Percentiles rank a stretch among this genome's conserved stretches.
Evolutionary conservation across 2,113 vertebrate genomes (phyloP).

Genomic region (Lepus europaeus): DNA sequence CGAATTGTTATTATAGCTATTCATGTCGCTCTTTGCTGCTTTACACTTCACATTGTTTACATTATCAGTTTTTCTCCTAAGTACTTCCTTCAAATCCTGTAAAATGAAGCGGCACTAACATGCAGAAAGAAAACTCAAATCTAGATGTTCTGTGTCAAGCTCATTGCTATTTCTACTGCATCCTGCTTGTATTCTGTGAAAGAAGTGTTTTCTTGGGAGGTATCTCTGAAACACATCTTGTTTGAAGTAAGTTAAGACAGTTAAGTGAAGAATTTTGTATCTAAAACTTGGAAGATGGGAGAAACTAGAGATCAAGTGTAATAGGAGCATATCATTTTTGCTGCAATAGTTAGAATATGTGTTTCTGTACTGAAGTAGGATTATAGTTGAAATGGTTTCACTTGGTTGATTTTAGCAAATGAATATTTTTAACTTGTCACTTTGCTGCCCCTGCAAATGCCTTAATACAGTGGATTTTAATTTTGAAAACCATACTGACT

Average conservation of each 20-base stretch:
- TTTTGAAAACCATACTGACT: constrained; percentile 58
- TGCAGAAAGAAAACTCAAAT: background rate
- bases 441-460: background rate
- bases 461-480: background rate
- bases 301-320: background rate
- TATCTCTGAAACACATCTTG: background rate
- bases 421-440: constrained; percentile 43
- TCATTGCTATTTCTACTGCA: background rate
- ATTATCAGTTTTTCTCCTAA: constrained; percentile 37
- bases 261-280: constrained; percentile 43
- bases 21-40: background rate
- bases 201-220: background rate
- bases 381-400: constrained; percentile 42
- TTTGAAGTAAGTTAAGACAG: constrained; percentile 40
- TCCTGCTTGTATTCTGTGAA: background rate
- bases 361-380: constrained; percentile 29
- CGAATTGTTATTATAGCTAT: background rate
- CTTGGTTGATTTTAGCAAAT: constrained; percentile 53
- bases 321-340: background rate
- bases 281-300: constrained; percentile 33
- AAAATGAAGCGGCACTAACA: background rate
- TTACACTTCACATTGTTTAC: constrained; percentile 15
- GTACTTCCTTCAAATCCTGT: background rate
- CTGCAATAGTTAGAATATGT: background rate
- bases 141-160: constrained; percentile 10